A percentile compares a stretch with the other conserved stretches of the same genome.
These are phyloP conservation scores for Babyrousa celebensis DNA, from an alignment of 2,797 vertebrate genomes.

Conservation along the genomic window DNA sequence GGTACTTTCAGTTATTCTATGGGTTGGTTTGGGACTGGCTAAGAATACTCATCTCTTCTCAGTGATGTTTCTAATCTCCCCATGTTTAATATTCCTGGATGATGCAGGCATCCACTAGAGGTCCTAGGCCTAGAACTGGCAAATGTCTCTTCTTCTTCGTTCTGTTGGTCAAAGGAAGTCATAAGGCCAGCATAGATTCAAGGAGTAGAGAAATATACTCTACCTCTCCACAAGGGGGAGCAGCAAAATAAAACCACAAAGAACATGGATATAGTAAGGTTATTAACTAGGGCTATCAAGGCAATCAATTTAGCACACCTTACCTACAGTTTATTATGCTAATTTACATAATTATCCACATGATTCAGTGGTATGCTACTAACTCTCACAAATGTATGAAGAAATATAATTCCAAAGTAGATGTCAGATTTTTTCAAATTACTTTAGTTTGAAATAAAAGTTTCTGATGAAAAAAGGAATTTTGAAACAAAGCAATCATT, in stretches of 20 bases:
- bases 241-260: neutral
- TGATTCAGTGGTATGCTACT: neutral
- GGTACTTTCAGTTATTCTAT: neutral
- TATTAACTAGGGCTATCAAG: neutral
- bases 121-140: neutral
- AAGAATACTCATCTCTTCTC: neutral
- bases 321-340: neutral
- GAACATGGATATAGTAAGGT: neutral
- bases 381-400: neutral
- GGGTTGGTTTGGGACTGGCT: neutral
- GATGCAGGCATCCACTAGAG: neutral
- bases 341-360: neutral
- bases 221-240: neutral
- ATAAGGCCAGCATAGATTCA: neutral
- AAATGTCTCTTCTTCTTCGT: neutral
- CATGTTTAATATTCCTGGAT: neutral
- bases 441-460: slow-evolving; percentile 71
- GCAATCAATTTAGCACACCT: neutral
- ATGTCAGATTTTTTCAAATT: slow-evolving; percentile 52
- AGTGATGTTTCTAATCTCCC: neutral
- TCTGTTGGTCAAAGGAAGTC: neutral
- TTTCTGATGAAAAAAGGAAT: slow-evolving; percentile 60
- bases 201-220: neutral
- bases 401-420: slow-evolving; percentile 45
- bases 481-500: slow-evolving; percentile 75